Evolutionary conservation across 2,113 vertebrate species (phyloP), one percentile per base, ranked within the genome.

Genomic region (Microcebus ravelobensis): DNA sequence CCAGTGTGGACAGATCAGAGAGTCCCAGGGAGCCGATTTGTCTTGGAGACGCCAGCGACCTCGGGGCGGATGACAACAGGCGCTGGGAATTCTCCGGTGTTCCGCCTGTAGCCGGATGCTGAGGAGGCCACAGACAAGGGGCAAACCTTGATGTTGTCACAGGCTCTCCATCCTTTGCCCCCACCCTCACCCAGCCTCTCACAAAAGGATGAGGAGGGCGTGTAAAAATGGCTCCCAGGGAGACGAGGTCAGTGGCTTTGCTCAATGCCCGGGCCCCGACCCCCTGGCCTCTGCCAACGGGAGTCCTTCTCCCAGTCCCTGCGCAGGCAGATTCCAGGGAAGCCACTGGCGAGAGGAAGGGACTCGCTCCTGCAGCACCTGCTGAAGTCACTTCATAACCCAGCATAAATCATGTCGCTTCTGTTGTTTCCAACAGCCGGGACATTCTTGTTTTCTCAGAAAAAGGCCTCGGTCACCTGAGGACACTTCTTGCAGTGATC

Each of bases 381-480:
- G 52, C 68, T 81, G 39, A 93, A 27, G 76, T 42, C 91, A 89
- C 89, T 80, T 81, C 55, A 74, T n/a, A 79, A 34, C n/a, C 73
- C 34, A 36, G n/a, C 59, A 29, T 7, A 23, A 74, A 70, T 67
- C 34, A 5, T 14, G 59, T 87, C 65, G 81, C 52, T 90, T 84
- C 93, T 20, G 48, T 65, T 92, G 36, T 87, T 74, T 31, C 50
- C 79, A 81, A 65, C 87, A 77, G 36, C 13, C 25, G 87, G 83
- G 52, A 87, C 79, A 68, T 59, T 71, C 87, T 94, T 67, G 12
- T 94, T 76, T 91, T 21, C 80, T 80, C 89, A n/a, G 27, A 45
- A 88, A 36, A 95, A 71, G 74, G 63, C 74, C 42, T 8, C 25
- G 91, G 84, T 96, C 96, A 92, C 83, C 59, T 15, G 50, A 97